Conservation (phyloP, 2,797 vertebrate genomes). For the Artibeus jamaicensis region DNA sequence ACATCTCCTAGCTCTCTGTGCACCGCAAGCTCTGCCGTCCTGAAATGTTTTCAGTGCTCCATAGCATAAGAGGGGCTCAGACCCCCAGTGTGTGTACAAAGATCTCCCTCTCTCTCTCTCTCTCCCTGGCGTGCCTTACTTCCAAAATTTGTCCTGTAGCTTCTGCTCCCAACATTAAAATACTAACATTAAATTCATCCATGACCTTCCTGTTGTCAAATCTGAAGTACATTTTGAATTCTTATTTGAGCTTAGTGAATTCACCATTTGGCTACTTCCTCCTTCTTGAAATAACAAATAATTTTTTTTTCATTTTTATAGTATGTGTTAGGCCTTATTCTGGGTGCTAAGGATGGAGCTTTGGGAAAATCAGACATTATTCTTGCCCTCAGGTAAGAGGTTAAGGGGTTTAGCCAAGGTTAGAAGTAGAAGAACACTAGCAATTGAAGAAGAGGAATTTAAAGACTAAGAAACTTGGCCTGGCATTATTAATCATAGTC, state of each 20-base stretch:
- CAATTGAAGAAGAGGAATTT: neutral
- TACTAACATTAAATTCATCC: neutral
- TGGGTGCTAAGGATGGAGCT: neutral
- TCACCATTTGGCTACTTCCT: neutral
- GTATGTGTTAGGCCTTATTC: neutral
- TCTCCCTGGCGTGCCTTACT: neutral
- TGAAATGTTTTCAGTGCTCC: neutral
- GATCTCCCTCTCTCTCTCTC: neutral
- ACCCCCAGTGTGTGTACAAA: neutral
- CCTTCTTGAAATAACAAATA: neutral
- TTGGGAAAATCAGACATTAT: neutral
- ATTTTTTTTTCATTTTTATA: neutral
- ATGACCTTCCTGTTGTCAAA: neutral
- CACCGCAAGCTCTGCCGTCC: neutral
- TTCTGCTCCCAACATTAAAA: neutral
- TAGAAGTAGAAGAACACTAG: neutral
- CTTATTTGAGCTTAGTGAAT: neutral
- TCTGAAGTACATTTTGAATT: neutral
- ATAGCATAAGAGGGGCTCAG: neutral
- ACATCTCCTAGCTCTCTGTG: neutral
- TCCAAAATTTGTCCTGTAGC: neutral
- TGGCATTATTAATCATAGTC: neutral
- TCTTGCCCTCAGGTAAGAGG: neutral
- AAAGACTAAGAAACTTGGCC: neutral
- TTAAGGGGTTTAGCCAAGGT: neutral